These are phyloP conservation scores for Spheniscus humboldti DNA, from an alignment of 2,797 vertebrate genomes.

Conservation along the genomic window DNA sequence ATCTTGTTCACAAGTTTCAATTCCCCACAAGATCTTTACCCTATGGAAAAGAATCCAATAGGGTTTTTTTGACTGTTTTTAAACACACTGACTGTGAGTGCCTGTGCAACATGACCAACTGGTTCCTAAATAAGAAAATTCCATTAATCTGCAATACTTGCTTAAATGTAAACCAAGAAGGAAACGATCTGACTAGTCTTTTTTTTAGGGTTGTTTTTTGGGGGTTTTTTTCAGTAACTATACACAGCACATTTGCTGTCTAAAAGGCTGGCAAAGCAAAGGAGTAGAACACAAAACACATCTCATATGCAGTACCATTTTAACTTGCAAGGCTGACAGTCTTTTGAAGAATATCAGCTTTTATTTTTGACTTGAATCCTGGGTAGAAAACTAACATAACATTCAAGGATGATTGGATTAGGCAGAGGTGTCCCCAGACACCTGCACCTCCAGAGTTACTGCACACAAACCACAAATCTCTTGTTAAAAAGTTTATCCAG, in stretches of 20 bases:
- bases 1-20: not conserved
- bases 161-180: not conserved
- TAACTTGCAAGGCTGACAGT: not conserved
- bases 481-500: not conserved
- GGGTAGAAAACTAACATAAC: not conserved
- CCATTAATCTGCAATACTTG: not conserved
- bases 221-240: not conserved
- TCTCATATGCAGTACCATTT: not conserved
- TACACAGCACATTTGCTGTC: not conserved
- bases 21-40: not conserved
- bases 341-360: not conserved
- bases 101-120: not conserved
- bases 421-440: not conserved
- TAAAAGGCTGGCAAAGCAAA: not conserved
- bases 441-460: not conserved
- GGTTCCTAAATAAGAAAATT: not conserved
- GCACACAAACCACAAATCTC: not conserved
- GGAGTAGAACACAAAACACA: not conserved
- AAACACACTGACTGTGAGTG: not conserved
- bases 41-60: not conserved
- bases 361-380: not conserved
- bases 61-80: not conserved
- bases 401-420: not conserved
- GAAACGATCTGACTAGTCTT: not conserved
- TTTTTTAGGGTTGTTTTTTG: not conserved